A percentile compares a stretch with the other conserved stretches of the same genome.
Conservation (phyloP, 2,113 vertebrate species). For the Python bivittatus region DNA sequence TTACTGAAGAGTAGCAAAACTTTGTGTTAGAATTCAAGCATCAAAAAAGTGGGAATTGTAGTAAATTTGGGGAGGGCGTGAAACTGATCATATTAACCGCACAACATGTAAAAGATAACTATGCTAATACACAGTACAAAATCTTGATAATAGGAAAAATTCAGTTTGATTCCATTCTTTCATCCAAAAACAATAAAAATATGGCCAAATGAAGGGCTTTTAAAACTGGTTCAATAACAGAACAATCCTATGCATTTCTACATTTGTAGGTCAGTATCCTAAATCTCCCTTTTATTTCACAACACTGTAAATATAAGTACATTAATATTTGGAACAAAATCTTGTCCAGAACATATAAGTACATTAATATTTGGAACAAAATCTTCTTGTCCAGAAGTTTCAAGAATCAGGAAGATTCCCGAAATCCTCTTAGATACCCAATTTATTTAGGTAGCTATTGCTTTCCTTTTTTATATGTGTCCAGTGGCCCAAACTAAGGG, state of each 20-base stretch:
- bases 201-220: neutral
- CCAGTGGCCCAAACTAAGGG: neutral
- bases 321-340: neutral
- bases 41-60: slow-evolving; percentile 64
- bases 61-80: slow-evolving; percentile 43
- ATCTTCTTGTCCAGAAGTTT: neutral
- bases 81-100: slow-evolving; percentile 53
- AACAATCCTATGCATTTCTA: neutral
- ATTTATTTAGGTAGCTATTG: neutral
- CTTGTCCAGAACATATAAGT: neutral
- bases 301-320: neutral
- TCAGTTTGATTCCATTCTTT: slow-evolving; percentile 33
- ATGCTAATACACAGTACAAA: slow-evolving; percentile 41
- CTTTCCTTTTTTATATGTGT: neutral
- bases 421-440: neutral
- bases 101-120: slow-evolving; percentile 57
- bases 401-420: neutral
- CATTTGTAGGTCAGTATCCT: neutral
- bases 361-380: neutral
- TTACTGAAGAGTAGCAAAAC: slow-evolving; percentile 66
- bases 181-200: slow-evolving; percentile 46
- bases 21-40: slow-evolving; percentile 70
- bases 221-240: neutral
- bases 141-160: slow-evolving; percentile 28
- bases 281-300: neutral